Percentiles rank a stretch among this genome's conserved stretches.
These are phyloP conservation scores for Pseudomugil tenellus DNA, from an alignment of 2,797 vertebrate species.

Conservation along the genomic window DNA sequence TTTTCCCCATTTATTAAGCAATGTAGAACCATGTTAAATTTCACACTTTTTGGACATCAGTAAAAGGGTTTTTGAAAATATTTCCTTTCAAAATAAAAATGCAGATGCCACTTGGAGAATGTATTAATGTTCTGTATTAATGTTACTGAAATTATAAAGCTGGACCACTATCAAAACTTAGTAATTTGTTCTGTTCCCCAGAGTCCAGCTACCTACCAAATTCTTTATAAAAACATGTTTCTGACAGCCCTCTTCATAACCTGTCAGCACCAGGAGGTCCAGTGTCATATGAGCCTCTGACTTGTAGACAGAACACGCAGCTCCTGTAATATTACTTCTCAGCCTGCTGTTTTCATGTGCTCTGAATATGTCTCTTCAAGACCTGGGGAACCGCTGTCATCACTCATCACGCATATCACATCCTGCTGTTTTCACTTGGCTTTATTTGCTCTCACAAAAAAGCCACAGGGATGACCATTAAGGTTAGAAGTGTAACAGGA, in stretches of 20 bases:
- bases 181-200: neutral
- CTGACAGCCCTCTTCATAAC: slow-evolving; percentile 4
- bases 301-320: neutral
- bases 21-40: slow-evolving; percentile 6
- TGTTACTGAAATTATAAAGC: neutral
- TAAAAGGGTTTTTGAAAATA: neutral
- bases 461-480: neutral
- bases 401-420: slow-evolving; percentile 6
- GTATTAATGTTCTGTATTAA: neutral
- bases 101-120: neutral
- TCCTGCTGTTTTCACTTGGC: slow-evolving; percentile 30
- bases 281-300: neutral
- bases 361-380: slow-evolving; percentile 44
- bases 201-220: neutral
- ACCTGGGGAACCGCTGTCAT: neutral
- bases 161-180: neutral
- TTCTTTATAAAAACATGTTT: slow-evolving; percentile 10
- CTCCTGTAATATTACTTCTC: neutral
- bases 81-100: neutral
- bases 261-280: slow-evolving; percentile 3
- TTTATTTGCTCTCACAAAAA: slow-evolving; percentile 15
- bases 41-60: neutral
- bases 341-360: slow-evolving; percentile 22
- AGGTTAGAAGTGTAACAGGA: neutral
- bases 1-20: neutral